Base-by-base conservation (phyloP, 1,140 invertebrate species). In the Drosophila azteca region DNA sequence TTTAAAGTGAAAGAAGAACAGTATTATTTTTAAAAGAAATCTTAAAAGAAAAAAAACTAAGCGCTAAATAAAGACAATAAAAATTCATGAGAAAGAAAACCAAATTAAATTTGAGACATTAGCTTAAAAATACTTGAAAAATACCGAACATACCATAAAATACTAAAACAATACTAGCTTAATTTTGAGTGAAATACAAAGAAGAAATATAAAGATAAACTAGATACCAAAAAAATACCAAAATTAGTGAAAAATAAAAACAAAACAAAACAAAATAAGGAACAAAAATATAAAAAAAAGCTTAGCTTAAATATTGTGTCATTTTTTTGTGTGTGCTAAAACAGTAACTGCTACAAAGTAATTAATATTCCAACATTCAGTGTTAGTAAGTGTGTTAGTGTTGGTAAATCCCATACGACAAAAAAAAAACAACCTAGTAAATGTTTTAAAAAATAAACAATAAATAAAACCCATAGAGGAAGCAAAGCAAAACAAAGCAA, bases 271-370 rank as follows among this genome's bases (percentile, higher is more conserved):
- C 17, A 20, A 57, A 20, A 26, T 35, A 31, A 31, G 7, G 8
- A 39, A 13, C 3, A 39, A 39, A 11, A 39, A 39, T 13, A 39
- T 13, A 39, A 35, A 39, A 53, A 66, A 62, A 81, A 81, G 78
- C 78, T 81, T 81, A 81, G 79, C 79, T 81, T 81, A 59, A 49
- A 57, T 48, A 41, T 45, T 73, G 64, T 61, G 70, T 77, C 76
- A 72, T 55, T 48, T 43, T 43, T 66, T 59, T 79, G 68, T 61
- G 75, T 79, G 77, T 79, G 75, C 76, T 79, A 73, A 62, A 61
- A 78, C 43, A 67, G 48, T 77, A 48, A 78, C 39, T 67, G 48
- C 52, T 60, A 17, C 53, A 69, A 26, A 51, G n/a, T 49, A 69
- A 26, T 52, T 22, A 22, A 20, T 65, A 61, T 51, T 45, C 48